Base-by-base conservation (phyloP, 2,113 vertebrate genomes). In the Sylvia atricapilla region DNA sequence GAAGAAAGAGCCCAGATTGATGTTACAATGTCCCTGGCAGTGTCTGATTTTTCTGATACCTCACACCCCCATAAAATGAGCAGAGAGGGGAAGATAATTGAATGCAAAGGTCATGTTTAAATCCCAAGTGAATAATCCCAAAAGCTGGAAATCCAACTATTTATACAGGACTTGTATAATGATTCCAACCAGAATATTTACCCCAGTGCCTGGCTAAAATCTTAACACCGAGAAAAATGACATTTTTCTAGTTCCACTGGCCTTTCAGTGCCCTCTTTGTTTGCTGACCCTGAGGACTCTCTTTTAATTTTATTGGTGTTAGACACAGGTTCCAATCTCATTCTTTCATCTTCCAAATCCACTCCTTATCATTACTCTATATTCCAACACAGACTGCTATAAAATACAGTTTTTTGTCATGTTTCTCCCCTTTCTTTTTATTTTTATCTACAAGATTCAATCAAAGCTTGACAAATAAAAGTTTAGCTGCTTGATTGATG, bases 391-490 rank as follows among this genome's bases (percentile, higher is more conserved):
- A 90, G 75, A 72, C 46, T 88, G 37, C 50, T 92, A 25, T 77
- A 86, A 91, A 97, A 78, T 33, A 52, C 4, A 56, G 9, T 66
- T 96, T 96, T 89, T 91, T 43, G 21, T 89, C 68, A 89, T 94
- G n/a, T 84, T 94, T 91, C 74, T 28, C 62, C 70, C 47, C 15
- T 90, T 76, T 55, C 73, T 92, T 84, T 20, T 93, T 96, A 90
- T 64, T 96, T 96, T 89, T 82, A 90, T 79, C 66, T 43, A 46
- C 17, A 5, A 90, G 90, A 96, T 94, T 95, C 72, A 76, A 96
- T 96, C 92, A 94, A 90, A 97, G 11, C 70, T 73, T 59, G 91
- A 95, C 91, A 97, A 96, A 91, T 89, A 63, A 82, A 96, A 59
- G 33, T 85, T 74, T 53, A 77, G 47, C 58, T 91, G 89, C 84